phyloP scores from a whole-genome alignment of 2,797 vertebrate genomes.

The Lemur catta region DNA sequence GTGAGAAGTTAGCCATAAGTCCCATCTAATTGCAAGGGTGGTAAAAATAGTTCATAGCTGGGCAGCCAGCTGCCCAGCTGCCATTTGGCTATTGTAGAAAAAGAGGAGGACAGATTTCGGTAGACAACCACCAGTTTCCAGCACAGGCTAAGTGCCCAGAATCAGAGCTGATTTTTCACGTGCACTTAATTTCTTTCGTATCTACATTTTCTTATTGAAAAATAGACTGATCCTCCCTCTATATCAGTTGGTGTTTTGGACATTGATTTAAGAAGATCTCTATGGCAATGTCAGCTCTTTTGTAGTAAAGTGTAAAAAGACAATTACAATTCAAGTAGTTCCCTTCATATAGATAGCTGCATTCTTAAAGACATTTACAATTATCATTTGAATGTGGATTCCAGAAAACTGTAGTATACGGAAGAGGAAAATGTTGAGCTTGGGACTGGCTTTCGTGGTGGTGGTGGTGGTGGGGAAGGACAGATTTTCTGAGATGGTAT shows the following conservation, averaged over 20 bases:
- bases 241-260: background rate
- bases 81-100: background rate
- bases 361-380: background rate
- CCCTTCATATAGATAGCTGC: background rate
- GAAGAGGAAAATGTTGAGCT: background rate
- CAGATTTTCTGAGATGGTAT: background rate
- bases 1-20: background rate
- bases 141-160: background rate
- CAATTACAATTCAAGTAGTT: background rate
- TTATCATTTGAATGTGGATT: background rate
- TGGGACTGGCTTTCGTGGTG: background rate
- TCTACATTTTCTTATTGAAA: background rate
- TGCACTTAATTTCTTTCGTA: background rate
- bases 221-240: background rate
- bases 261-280: background rate
- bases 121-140: background rate
- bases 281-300: background rate
- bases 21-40: background rate
- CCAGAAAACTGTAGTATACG: background rate
- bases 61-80: background rate
- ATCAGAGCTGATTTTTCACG: background rate
- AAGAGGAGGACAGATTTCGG: background rate
- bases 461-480: rapidly evolving
- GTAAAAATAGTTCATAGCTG: background rate
- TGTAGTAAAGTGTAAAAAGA: background rate